Evolutionary conservation across 2,113 vertebrate species (phyloP).

Genomic region (Anoplopoma fimbria): DNA sequence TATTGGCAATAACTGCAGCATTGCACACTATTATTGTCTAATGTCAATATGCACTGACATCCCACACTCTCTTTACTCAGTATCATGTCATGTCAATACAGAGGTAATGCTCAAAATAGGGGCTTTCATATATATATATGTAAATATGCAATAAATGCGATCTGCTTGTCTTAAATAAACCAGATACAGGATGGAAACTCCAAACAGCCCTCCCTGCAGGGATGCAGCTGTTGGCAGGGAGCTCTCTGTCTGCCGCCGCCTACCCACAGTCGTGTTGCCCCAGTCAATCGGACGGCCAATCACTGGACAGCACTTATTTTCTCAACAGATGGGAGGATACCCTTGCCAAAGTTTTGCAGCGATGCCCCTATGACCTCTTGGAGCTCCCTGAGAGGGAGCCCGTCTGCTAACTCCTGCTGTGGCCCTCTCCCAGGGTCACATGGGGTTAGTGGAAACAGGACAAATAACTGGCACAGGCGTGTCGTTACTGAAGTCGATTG

Average conservation of each 20-base stretch:
- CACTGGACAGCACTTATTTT: constrained; percentile 64
- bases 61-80: constrained; percentile 66
- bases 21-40: constrained; percentile 54
- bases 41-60: constrained; percentile 61
- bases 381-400: constrained; percentile 72
- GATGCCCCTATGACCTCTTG: constrained; percentile 69
- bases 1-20: constrained; percentile 56
- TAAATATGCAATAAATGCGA: constrained; percentile 80
- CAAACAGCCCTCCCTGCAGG: constrained; percentile 53
- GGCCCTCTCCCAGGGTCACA: constrained; percentile 57
- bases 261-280: constrained; percentile 34
- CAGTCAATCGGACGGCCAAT: constrained; percentile 67
- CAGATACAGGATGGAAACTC: constrained; percentile 51
- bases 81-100: constrained; percentile 59
- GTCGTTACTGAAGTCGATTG: constrained; percentile 29
- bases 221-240: constrained; percentile 58
- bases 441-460: constrained; percentile 63
- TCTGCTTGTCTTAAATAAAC: constrained; percentile 76
- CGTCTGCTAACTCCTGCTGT: constrained; percentile 69
- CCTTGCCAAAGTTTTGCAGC: constrained; percentile 75
- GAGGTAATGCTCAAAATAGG: constrained; percentile 62
- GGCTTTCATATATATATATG: constrained; percentile 76
- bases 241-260: constrained; percentile 47
- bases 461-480: constrained; percentile 56
- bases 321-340: constrained; percentile 81